Evolutionary conservation across 1,140 invertebrate species (phyloP), one percentile per base, ranked within the genome.

Genomic region (Ganaspis sp.): DNA sequence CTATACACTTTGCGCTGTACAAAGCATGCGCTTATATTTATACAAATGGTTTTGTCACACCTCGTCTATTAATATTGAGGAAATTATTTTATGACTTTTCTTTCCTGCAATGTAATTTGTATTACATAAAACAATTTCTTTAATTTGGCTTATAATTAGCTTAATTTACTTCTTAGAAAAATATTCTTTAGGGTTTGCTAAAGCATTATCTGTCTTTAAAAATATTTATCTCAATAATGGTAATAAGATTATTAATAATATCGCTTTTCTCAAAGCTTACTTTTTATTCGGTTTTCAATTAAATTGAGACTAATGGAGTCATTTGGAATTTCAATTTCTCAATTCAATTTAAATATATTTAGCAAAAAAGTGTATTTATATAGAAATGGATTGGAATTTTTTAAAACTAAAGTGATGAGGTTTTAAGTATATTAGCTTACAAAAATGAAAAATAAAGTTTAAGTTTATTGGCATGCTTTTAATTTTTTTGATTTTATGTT

Each of bases 271-370:
- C 40, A 15, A 37, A 74, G 40, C 76, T 69, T 38, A 34, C 69
- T 71, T 69, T n/a, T 73, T 49, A 70, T 73, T 45, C 42, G n/a
- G n/a, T 45, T 45, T 45, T 45, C 42, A 45, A 45, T 45, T 40
- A 12, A 40, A 40, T 40, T 9, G 6, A 12, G n/a, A n/a, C n/a
- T n/a, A n/a, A n/a, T n/a, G n/a, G n/a, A n/a, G n/a, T n/a, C n/a
- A n/a, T n/a, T n/a, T n/a, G n/a, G n/a, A n/a, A n/a, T n/a, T n/a
- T n/a, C n/a, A n/a, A n/a, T n/a, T n/a, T n/a, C n/a, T n/a, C n/a
- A n/a, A n/a, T n/a, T n/a, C n/a, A n/a, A n/a, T n/a, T n/a, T n/a
- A n/a, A n/a, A n/a, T n/a, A n/a, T n/a, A n/a, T n/a, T n/a, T n/a
- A n/a, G n/a, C n/a, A n/a, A n/a, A n/a, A n/a, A n/a, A n/a, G n/a